A percentile compares a stretch with the other conserved stretches of the same genome.
Conservation (phyloP, 2,797 vertebrate genomes). For the Paratrypauchen microcephalus region DNA sequence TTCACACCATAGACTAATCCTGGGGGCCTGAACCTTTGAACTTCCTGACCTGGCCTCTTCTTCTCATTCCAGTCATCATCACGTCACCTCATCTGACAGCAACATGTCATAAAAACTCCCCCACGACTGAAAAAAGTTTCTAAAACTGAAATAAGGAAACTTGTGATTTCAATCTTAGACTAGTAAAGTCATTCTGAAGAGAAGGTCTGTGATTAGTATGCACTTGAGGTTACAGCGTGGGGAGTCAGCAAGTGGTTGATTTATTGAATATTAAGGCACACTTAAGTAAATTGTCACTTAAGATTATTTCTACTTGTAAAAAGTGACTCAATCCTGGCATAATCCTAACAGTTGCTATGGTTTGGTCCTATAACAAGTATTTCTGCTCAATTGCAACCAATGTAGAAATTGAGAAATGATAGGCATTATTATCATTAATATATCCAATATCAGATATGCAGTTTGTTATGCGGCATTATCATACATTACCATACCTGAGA, state of each 20-base stretch:
- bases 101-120: constrained; percentile 34
- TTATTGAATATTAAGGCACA: not conserved
- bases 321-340: not conserved
- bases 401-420: not conserved
- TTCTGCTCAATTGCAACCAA: not conserved
- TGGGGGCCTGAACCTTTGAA: constrained; percentile 38
- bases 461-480: not conserved
- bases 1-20: constrained; percentile 50
- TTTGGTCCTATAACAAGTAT: not conserved
- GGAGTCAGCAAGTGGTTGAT: not conserved
- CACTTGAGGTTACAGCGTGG: not conserved
- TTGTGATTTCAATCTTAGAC: not conserved
- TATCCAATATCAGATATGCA: not conserved
- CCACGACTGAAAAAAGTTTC: constrained; percentile 34
- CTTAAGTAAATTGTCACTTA: not conserved
- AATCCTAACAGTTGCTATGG: not conserved
- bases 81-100: constrained; percentile 45
- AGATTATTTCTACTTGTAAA: not conserved
- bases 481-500: not conserved
- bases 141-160: constrained; percentile 32
- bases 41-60: constrained; percentile 33
- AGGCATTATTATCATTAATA: not conserved
- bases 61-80: constrained; percentile 38
- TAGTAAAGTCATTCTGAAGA: not conserved
- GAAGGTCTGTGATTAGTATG: not conserved